phyloP scores from a whole-genome alignment of 64 coral and sea anemone species.

The Porites lutea region DNA sequence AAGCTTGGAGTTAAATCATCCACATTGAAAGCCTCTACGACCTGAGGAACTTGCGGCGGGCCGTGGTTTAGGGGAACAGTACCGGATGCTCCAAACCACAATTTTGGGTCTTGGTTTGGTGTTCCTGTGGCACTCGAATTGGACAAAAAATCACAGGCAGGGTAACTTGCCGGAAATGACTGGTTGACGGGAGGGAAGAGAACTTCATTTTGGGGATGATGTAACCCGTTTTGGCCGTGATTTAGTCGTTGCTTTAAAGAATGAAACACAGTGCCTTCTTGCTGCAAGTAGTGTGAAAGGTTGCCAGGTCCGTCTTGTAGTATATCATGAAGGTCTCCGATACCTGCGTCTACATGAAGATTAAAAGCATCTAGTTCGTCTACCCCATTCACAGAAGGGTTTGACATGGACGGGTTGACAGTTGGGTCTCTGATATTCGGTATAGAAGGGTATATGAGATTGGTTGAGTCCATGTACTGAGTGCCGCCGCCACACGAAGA shows the following conservation, averaged over 20 bases:
- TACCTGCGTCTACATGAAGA: neutral
- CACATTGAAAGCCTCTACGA: neutral
- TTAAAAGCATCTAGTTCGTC: neutral
- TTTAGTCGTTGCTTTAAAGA: neutral
- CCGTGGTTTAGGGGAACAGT: neutral
- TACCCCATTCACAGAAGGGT: conserved; percentile 1
- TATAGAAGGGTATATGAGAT: neutral
- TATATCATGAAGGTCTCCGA: neutral
- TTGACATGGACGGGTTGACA: neutral
- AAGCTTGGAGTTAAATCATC: conserved; percentile 36
- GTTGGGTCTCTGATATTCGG: neutral
- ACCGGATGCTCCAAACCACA: conserved; percentile 7
- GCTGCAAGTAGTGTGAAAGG: neutral
- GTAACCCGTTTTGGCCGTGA: neutral
- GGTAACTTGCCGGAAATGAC: neutral
- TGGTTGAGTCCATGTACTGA: neutral
- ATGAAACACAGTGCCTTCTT: neutral
- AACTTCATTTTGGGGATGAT: neutral
- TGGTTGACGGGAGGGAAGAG: neutral
- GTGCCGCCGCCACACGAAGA: neutral
- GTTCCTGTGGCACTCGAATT: conserved; percentile 5
- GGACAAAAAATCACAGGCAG: neutral
- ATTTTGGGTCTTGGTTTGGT: conserved; percentile 9
- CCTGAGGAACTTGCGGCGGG: neutral
- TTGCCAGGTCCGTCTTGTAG: neutral